These are phyloP conservation scores for Muscicapa comitata DNA, from an alignment of 2,797 vertebrate species.

Conservation along the genomic window DNA sequence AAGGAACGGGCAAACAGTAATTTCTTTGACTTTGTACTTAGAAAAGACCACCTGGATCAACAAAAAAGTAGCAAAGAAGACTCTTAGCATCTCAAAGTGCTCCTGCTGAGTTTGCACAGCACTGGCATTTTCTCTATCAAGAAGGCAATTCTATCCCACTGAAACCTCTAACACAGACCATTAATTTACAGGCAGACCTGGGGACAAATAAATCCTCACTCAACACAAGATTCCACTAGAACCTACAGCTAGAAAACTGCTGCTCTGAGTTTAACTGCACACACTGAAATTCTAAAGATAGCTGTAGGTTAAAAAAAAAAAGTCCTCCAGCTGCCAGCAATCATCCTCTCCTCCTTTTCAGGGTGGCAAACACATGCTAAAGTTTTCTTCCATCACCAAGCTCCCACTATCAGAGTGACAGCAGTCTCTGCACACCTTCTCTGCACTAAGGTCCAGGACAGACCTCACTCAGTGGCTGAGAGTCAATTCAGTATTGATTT, in stretches of 20 bases:
- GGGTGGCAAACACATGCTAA: not conserved
- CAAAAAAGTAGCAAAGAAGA: not conserved
- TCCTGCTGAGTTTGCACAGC: not conserved
- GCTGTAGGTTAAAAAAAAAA: not conserved
- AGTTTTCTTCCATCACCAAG: not conserved
- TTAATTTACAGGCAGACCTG: not conserved
- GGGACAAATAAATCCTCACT: not conserved
- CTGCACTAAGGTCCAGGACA: not conserved
- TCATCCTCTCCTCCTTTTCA: not conserved
- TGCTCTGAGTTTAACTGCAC: not conserved
- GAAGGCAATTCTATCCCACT: not conserved
- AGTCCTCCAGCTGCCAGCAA: not conserved
- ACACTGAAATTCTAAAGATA: not conserved
- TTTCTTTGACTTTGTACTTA: constrained; percentile 1
- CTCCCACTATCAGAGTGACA: not conserved
- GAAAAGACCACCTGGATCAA: constrained; percentile 25
- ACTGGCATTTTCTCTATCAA: not conserved
- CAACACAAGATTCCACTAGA: not conserved
- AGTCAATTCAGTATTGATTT: not conserved
- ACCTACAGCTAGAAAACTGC: not conserved
- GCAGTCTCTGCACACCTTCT: not conserved
- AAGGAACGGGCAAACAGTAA: not conserved
- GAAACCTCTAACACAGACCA: not conserved
- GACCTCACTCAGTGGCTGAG: not conserved
- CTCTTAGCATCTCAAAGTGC: not conserved